A percentile compares a stretch with the other conserved stretches of the same genome.
These are phyloP conservation scores for Limenitis camilla DNA, from an alignment of 2,888 invertebrate species.

Conservation along the genomic window DNA sequence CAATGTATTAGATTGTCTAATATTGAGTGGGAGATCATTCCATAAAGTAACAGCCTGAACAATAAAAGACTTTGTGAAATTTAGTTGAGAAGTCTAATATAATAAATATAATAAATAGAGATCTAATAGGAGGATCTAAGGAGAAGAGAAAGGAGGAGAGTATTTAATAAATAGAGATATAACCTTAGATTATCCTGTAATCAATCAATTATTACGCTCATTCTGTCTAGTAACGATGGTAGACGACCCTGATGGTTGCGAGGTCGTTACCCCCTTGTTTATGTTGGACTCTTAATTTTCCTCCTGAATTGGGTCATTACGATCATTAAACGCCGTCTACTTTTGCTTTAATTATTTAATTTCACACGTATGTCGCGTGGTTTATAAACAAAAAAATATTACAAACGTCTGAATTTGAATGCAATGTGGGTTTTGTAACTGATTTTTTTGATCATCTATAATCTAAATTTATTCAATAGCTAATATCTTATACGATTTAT, in stretches of 20 bases:
- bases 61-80: too few relatives aligned
- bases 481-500: constrained; percentile 6
- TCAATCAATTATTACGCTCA: constrained; percentile 11
- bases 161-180: too few relatives aligned
- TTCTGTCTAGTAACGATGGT: constrained; percentile 10
- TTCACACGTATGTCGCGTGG: neutral
- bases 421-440: too few relatives aligned
- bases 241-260: constrained; percentile 13
- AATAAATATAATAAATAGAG: too few relatives aligned
- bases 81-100: too few relatives aligned
- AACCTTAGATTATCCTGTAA: constrained; percentile 3
- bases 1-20: too few relatives aligned
- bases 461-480: neutral
- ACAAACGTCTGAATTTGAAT: neutral
- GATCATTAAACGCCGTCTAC: constrained; percentile 20
- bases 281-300: constrained; percentile 30
- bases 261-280: constrained; percentile 28
- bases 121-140: too few relatives aligned
- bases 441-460: too few relatives aligned
- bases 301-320: constrained; percentile 30
- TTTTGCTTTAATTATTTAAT: constrained; percentile 4
- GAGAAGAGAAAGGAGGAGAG: too few relatives aligned
- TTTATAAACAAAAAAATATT: neutral
- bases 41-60: too few relatives aligned
- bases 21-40: too few relatives aligned